Conservation (phyloP, 2,113 vertebrate species). For the Regulus satrapa region DNA sequence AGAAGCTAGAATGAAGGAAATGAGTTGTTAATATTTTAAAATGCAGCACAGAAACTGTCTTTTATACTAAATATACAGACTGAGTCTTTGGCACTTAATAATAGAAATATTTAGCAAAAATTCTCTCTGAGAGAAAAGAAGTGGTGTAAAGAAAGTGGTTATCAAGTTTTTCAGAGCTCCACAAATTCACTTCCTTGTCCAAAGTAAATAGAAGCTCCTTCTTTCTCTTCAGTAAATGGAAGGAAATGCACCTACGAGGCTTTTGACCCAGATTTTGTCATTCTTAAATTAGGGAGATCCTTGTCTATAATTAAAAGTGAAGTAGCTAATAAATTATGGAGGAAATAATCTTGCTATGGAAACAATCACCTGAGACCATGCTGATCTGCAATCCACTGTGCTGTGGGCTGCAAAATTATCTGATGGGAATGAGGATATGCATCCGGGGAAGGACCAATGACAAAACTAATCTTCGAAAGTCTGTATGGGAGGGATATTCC, state of each 20-base stretch:
- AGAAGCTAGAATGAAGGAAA: neutral
- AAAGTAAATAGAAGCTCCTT: neutral
- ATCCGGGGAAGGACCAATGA: neutral
- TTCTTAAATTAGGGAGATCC: neutral
- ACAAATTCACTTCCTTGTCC: neutral
- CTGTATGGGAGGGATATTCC: neutral
- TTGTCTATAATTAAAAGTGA: neutral
- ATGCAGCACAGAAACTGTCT: neutral
- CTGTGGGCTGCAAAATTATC: neutral
- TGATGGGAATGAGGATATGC: neutral
- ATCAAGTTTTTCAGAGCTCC: neutral
- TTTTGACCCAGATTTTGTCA: neutral
- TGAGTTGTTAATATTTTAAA: neutral
- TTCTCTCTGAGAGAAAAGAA: neutral
- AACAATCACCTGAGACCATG: neutral
- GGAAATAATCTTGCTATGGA: neutral
- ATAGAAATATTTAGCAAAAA: neutral
- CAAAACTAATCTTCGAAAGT: neutral
- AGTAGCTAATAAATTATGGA: neutral
- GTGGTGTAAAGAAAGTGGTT: neutral
- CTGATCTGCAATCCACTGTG: neutral
- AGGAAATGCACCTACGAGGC: neutral
- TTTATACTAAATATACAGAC: neutral
- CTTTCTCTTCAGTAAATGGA: neutral
- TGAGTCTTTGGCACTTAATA: neutral